phyloP scores from a whole-genome alignment of 2,797 vertebrate species.

The Melanotaenia parkinsoni region DNA sequence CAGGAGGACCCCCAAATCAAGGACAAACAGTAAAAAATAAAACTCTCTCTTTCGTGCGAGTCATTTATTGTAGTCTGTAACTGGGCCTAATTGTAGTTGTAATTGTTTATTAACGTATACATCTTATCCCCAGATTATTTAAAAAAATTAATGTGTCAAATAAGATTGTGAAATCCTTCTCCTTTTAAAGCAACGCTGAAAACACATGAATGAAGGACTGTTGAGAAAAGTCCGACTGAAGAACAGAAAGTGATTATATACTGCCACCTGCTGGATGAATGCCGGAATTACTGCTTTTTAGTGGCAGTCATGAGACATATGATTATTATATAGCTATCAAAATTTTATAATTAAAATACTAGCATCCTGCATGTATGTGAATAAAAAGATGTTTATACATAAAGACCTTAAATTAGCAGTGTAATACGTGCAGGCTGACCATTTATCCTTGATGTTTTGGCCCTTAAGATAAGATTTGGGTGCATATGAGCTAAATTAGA shows the following conservation, averaged over 20 bases:
- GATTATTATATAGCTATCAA: not conserved
- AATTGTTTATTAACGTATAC: not conserved
- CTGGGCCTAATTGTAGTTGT: not conserved
- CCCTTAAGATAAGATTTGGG: not conserved
- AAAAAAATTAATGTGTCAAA: not conserved
- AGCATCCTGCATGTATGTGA: not conserved
- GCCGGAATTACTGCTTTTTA: conserved; percentile 10
- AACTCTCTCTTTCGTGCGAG: not conserved
- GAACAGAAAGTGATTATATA: conserved; percentile 5
- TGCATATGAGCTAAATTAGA: not conserved
- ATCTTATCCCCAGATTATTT: not conserved
- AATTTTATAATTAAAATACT: too few relatives aligned
- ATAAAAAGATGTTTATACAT: not conserved
- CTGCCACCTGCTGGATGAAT: conserved; percentile 60
- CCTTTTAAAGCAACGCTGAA: not conserved
- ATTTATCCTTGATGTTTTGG: not conserved
- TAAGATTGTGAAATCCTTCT: not conserved
- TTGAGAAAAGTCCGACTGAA: not conserved
- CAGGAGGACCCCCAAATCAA: conserved; percentile 36
- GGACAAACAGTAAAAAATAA: conserved; percentile 9
- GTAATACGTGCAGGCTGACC: not conserved
- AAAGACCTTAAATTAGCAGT: not conserved
- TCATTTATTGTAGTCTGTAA: not conserved
- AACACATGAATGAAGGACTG: not conserved
- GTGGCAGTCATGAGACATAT: not conserved